Evolutionary conservation across 1,140 invertebrate species (phyloP), one percentile per base, ranked within the genome.

Genomic region (Leguminivora glycinivorella): DNA sequence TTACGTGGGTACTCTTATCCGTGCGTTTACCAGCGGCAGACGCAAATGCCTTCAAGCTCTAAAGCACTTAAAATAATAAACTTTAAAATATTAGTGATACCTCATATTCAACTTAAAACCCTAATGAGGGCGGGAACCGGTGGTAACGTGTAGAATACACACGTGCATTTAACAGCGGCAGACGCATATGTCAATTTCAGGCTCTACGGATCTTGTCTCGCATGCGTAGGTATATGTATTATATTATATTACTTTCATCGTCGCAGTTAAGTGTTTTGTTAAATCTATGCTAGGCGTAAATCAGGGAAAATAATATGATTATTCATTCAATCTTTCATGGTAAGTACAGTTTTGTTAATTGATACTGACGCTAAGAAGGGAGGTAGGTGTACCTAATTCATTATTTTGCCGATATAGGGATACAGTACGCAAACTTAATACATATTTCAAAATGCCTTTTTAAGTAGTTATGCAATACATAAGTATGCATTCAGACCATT

Each of bases 101-200:
- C 29, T 31, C 7, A 17, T 6, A 10, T 17, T n/a, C 14, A 14
- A 5, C 1, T 10, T 14, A 25, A 25, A n/a, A 10, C 56, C 12
- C 24, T 60, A 26, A 60, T 60, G 56, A 60, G 25, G 10, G 56
- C 14, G 14, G 10, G 19, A 24, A 56, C 29, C 63, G 63, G 22
- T 47, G 31, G 52, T 56, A 56, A 58, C 47, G 72, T 75, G 47
- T 56, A n/a, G n/a, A n/a, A 56, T 74, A 73, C 74, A 74, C 69
- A 66, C 70, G 75, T 72, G 69, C 70, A 74, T 67, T 75, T 76
- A 76, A 73, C 70, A 79, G 70, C 56, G 75, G 74, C 66, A n/a
- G 73, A 75, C 75, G 68, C 75, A 82, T 72, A 78, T 79, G 76
- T 73, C 78, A 82, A 82, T 82, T 79, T 82, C 80, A 79, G 77